Evolutionary conservation across 2,113 vertebrate species (phyloP), one percentile per base, ranked within the genome.

Genomic region (Apistogramma diplotaenia): DNA sequence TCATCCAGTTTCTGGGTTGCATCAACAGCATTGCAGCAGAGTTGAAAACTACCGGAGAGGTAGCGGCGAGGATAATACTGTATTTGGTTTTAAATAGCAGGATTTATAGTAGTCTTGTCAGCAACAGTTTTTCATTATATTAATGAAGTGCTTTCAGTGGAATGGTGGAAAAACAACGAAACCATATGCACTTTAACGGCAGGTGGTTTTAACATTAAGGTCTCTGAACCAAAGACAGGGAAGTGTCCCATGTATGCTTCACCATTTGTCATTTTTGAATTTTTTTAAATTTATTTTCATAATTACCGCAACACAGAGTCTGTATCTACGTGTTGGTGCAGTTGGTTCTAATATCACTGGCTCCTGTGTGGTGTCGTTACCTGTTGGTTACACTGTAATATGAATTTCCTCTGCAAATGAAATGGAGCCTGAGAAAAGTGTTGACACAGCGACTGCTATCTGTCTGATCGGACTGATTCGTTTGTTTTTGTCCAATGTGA

Each of bases 401-500:
- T 57, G 58, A 78, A 70, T 67, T 43, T 73, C 49, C 46, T 85
- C 59, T 79, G 25, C 40, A 51, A 31, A 31, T 10, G 11, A 70
- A 70, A 51, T 70, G 0, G 15, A 51, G 25, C 43, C 65, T 1
- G n/a, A 23, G n/a, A 54, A 23, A 54, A 54, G 8, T 51, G 65
- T 70, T 70, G 65, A 70, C 43, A 51, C 43, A 70, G 40, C 57
- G 57, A 73, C 9, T 76, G 37, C 62, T 80, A 82, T 87, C 85
- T n/a, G 61, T 76, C 84, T 65, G 59, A 72, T 51, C 13, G 13
- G 54, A 65, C 80, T 37, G 6, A 6, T 53, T 78, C 12, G 79
- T 83, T 80, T 78, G 59, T 79, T 84, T 78, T 58, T 23, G 61
- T 83, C 72, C 74, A 54, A 78, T 78, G 71, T 54, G 46, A 79